phyloP scores from a whole-genome alignment of 2,113 vertebrate genomes.

The Heterocephalus glaber region DNA sequence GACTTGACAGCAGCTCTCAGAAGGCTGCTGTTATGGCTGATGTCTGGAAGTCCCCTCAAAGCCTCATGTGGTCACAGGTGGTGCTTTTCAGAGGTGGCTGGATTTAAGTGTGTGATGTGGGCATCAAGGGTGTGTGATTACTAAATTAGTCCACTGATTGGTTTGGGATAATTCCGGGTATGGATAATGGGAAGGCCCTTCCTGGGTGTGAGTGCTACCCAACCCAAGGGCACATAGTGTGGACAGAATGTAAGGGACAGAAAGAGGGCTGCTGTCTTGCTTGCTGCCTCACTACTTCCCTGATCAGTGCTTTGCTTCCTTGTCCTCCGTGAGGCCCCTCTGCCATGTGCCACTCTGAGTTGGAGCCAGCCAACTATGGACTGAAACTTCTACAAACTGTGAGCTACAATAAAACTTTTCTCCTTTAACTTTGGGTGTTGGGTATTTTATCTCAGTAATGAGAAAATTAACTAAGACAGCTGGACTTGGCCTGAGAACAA shows the following conservation, averaged over 20 bases:
- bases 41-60: neutral
- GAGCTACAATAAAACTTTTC: neutral
- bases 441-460: neutral
- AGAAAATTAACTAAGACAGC: neutral
- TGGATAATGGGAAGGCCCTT: neutral
- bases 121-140: neutral
- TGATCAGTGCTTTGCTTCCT: neutral
- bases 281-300: too few relatives aligned
- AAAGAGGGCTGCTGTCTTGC: too few relatives aligned
- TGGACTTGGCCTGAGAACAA: neutral
- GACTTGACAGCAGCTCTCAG: neutral
- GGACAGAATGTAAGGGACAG: neutral
- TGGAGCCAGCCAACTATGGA: neutral
- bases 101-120: neutral
- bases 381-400: neutral
- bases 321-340: neutral
- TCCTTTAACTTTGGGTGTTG: neutral
- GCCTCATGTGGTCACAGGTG: neutral
- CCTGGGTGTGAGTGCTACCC: neutral
- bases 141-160: neutral
- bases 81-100: neutral
- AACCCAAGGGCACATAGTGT: neutral
- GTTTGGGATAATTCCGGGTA: neutral
- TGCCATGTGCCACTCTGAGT: neutral
- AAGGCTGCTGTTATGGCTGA: neutral